Conservation (phyloP, 2,113 vertebrate species). For the Paratilapia polleni region DNA sequence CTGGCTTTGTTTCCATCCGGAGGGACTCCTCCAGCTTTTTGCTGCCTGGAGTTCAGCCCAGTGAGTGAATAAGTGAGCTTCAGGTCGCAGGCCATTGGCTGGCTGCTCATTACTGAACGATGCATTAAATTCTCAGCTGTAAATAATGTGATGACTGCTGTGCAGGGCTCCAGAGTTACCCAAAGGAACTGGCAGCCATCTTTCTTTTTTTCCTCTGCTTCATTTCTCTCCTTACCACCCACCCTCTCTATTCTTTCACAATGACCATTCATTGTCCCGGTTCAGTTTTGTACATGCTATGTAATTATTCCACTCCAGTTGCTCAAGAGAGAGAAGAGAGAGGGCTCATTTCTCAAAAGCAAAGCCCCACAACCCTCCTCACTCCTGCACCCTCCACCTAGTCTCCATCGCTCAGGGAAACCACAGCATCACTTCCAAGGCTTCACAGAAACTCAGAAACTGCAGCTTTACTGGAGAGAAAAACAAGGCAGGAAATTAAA, state of each 20-base stretch:
- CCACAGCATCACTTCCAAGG: constrained; percentile 16
- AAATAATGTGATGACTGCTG: constrained; percentile 58
- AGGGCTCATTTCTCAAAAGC: constrained; percentile 53
- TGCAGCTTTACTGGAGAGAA: constrained; percentile 32
- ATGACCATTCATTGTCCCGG: neutral
- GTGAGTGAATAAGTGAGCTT: constrained; percentile 38
- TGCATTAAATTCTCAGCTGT: constrained; percentile 51
- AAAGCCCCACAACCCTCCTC: neutral
- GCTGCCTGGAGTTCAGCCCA: constrained; percentile 39
- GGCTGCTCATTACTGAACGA: constrained; percentile 48
- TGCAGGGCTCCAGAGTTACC: constrained; percentile 12
- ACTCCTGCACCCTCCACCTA: neutral
- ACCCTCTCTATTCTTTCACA: neutral
- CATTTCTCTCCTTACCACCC: neutral
- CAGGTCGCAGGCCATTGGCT: constrained; percentile 46
- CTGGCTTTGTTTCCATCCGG: constrained; percentile 19
- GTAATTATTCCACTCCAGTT: constrained; percentile 50
- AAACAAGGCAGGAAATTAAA: constrained; percentile 13
- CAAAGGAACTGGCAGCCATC: constrained; percentile 25
- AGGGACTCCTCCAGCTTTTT: constrained; percentile 4
- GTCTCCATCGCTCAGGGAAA: constrained; percentile 4
- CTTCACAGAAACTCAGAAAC: constrained; percentile 20
- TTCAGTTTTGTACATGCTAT: constrained; percentile 28
- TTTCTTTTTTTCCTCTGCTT: neutral
- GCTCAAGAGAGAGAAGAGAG: constrained; percentile 3